These are phyloP conservation scores for Hormiphora californensis DNA, from an alignment of 37 sponge, comb jelly and placozoan genomes.

Conservation along the genomic window DNA sequence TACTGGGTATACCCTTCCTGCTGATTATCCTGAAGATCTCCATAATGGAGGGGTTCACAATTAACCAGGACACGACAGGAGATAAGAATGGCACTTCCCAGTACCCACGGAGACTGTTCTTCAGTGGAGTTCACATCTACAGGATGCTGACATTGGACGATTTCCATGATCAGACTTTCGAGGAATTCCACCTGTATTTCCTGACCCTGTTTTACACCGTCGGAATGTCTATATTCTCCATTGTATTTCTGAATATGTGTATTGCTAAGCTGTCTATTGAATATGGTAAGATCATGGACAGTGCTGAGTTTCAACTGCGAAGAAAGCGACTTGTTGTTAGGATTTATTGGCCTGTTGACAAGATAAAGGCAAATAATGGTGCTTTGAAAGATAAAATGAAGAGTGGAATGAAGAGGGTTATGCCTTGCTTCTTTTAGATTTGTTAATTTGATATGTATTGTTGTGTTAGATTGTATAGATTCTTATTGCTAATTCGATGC, in stretches of 20 bases:
- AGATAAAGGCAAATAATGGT: not conserved
- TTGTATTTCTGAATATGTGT: not conserved
- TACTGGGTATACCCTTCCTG: not conserved
- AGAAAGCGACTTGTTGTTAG: not conserved
- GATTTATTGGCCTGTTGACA: not conserved
- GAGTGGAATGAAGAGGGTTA: too few species aligned
- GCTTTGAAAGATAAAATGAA: too few species aligned
- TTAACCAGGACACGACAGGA: not conserved
- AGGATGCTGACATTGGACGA: slow-evolving; percentile 2
- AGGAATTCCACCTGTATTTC: not conserved
- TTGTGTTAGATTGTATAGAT: too few species aligned
- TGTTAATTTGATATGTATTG: too few species aligned
- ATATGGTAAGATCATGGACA: not conserved
- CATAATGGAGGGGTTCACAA: not conserved
- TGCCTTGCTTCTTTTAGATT: too few species aligned
- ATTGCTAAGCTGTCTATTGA: slow-evolving; percentile 17
- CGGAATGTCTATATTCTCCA: not conserved
- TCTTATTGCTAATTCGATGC: too few species aligned
- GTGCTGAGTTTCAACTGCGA: not conserved
- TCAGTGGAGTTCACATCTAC: not conserved
- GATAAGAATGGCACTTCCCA: not conserved
- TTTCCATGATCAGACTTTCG: not conserved
- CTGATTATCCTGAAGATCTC: not conserved
- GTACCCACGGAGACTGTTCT: not conserved
- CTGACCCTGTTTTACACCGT: not conserved